Conservation (phyloP, 2,113 vertebrate genomes). For the Eubucco bourcierii region DNA sequence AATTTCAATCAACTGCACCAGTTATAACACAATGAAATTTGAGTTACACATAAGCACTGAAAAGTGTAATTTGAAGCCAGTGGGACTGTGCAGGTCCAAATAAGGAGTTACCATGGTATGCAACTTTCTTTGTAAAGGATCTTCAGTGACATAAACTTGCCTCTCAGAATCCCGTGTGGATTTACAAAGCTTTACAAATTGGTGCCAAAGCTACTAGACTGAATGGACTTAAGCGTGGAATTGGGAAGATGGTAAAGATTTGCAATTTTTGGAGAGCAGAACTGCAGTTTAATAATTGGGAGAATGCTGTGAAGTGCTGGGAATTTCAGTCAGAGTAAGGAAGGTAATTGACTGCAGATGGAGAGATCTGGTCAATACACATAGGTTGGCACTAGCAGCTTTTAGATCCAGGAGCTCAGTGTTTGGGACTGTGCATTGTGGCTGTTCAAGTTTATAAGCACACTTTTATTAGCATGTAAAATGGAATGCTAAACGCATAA, state of each 20-base stretch:
- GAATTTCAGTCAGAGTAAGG: slow-evolving; percentile 61
- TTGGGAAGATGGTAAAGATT: not conserved
- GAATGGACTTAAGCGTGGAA: slow-evolving; percentile 1
- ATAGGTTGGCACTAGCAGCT: slow-evolving; percentile 59
- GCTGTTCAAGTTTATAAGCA: slow-evolving; percentile 59
- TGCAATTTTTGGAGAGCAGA: not conserved
- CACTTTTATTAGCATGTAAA: slow-evolving; percentile 60
- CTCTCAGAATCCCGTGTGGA: not conserved
- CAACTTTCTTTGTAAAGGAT: not conserved
- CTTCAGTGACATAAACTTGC: not conserved
- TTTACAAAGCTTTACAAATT: slow-evolving; percentile 37
- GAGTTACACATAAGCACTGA: not conserved
- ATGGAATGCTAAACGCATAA: slow-evolving; percentile 55
- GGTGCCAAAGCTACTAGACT: not conserved
- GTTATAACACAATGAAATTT: not conserved
- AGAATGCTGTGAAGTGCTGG: slow-evolving; percentile 52
- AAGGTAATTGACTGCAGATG: slow-evolving; percentile 74
- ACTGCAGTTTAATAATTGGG: slow-evolving; percentile 49
- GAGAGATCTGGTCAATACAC: slow-evolving; percentile 52
- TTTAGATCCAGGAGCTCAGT: slow-evolving; percentile 36
- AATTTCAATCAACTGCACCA: not conserved
- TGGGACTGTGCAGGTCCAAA: not conserved
- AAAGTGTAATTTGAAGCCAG: slow-evolving; percentile 9
- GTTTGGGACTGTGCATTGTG: slow-evolving; percentile 24
- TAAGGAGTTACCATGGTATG: not conserved